Percentiles rank a stretch among this genome's conserved stretches.
Conservation (phyloP, 1,140 invertebrate genomes). For the Drosophila tristis region DNA sequence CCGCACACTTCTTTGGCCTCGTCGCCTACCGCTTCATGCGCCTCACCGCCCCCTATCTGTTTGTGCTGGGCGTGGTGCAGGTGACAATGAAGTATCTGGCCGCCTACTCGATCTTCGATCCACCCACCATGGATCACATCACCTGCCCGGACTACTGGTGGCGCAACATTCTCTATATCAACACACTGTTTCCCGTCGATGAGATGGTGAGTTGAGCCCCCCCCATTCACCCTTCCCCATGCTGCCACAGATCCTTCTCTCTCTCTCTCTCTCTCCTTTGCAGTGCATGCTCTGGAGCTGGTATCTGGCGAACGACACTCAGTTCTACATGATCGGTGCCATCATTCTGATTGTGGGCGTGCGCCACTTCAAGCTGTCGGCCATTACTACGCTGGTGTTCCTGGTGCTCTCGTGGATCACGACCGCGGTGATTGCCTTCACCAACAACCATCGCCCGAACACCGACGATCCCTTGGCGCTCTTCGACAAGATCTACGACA, state of each 20-base stretch:
- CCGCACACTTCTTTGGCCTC: conserved; percentile 91
- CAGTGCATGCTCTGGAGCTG: conserved; percentile 96
- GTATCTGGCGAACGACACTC: conserved; percentile 94
- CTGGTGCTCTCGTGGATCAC: conserved; percentile 91
- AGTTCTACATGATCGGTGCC: conserved; percentile 92
- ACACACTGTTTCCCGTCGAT: conserved; percentile 93
- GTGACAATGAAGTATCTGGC: conserved; percentile 93
- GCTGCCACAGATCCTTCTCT: background rate
- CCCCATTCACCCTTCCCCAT: too few species aligned
- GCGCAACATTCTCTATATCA: conserved; percentile 93
- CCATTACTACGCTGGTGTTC: conserved; percentile 87
- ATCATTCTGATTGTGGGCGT: conserved; percentile 90
- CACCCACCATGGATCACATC: conserved; percentile 90
- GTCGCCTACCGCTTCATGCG: conserved; percentile 91
- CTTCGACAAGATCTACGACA: conserved; percentile 95
- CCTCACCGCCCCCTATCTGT: conserved; percentile 93
- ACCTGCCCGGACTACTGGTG: conserved; percentile 94
- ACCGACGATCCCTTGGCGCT: conserved; percentile 92
- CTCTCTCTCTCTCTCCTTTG: background rate
- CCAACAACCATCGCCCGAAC: conserved; percentile 91
- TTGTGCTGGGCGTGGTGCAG: conserved; percentile 91
- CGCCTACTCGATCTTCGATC: conserved; percentile 92
- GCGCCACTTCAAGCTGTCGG: conserved; percentile 90
- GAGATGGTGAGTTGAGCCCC: conserved; percentile 88
- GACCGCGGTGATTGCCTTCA: conserved; percentile 91